Conservation (phyloP, 1,140 invertebrate species). For the Drosophila pseudoananassae region DNA sequence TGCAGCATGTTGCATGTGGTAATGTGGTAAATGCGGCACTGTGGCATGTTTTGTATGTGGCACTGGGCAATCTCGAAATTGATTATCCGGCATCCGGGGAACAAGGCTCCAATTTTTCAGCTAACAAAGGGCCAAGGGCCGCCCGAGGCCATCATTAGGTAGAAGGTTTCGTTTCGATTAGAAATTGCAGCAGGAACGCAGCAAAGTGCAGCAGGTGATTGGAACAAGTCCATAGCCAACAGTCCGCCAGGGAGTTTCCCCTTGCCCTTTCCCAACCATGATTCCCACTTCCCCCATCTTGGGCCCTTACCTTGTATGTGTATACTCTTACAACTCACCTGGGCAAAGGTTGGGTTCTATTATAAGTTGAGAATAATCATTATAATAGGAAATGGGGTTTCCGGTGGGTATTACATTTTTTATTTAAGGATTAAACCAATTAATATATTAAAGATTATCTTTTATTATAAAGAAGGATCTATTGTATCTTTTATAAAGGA, state of each 20-base stretch:
- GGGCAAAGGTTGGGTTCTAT: neutral
- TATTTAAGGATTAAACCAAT: neutral
- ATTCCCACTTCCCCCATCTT: slow-evolving; percentile 6
- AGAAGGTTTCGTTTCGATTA: slow-evolving; percentile 83
- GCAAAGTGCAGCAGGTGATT: slow-evolving; percentile 68
- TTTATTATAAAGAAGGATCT: no score
- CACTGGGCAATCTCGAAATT: slow-evolving; percentile 7
- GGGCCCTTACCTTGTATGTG: slow-evolving; percentile 4
- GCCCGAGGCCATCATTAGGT: slow-evolving; percentile 73
- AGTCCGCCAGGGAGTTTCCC: slow-evolving; percentile 8
- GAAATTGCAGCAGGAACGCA: slow-evolving; percentile 79
- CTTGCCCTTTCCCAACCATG: neutral
- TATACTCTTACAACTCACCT: slow-evolving; percentile 12
- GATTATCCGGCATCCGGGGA: slow-evolving; percentile 37
- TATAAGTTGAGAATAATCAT: neutral
- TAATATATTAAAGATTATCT: no score
- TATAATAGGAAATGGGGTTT: neutral
- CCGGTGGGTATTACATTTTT: neutral
- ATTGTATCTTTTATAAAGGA: no score
- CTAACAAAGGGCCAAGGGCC: slow-evolving; percentile 69
- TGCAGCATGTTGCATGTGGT: slow-evolving; percentile 64
- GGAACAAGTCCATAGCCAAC: slow-evolving; percentile 4
- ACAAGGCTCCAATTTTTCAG: slow-evolving; percentile 65
- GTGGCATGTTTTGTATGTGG: slow-evolving; percentile 12
- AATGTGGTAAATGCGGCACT: slow-evolving; percentile 2